These are phyloP conservation scores for Diabrotica undecimpunctata DNA, from an alignment of 1,140 invertebrate genomes.

Conservation along the genomic window DNA sequence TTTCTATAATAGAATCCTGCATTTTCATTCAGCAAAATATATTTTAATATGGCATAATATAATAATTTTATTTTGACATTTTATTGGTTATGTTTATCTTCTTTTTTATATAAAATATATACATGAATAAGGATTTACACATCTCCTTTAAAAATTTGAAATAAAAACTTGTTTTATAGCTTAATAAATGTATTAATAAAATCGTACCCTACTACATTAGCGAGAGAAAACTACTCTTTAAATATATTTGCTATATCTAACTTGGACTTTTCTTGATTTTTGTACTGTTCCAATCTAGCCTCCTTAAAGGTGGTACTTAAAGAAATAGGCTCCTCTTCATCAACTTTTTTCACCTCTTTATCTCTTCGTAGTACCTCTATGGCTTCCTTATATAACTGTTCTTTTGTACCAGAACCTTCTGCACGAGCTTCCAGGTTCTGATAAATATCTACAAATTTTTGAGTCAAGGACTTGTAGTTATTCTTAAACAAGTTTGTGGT, in stretches of 20 bases:
- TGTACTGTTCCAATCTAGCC: constrained; percentile 28
- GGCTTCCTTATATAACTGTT: constrained; percentile 49
- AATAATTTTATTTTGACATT: too few relatives aligned
- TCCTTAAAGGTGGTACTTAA: constrained; percentile 41
- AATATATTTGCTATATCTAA: constrained; percentile 35
- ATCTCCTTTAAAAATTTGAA: too few relatives aligned
- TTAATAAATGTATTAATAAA: too few relatives aligned
- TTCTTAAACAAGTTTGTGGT: constrained; percentile 51
- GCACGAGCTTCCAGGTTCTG: constrained; percentile 51
- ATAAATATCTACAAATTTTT: constrained; percentile 59
- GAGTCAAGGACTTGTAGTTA: constrained; percentile 52
- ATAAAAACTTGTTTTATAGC: too few relatives aligned
- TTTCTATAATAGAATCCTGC: constrained; percentile 1
- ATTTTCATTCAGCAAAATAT: background rate
- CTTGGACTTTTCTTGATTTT: constrained; percentile 18
- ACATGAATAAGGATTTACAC: too few relatives aligned
- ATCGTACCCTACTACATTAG: too few relatives aligned
- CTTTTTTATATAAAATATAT: too few relatives aligned
- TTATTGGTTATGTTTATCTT: too few relatives aligned
- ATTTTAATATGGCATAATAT: background rate
- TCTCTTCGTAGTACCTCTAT: constrained; percentile 46
- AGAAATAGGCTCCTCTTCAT: constrained; percentile 29
- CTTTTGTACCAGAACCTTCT: constrained; percentile 48
- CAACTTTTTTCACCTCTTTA: constrained; percentile 19
- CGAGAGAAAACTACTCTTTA: constrained; percentile 24